These are phyloP conservation scores for Cariama cristata DNA, from an alignment of 2,113 vertebrate species.

Conservation along the genomic window DNA sequence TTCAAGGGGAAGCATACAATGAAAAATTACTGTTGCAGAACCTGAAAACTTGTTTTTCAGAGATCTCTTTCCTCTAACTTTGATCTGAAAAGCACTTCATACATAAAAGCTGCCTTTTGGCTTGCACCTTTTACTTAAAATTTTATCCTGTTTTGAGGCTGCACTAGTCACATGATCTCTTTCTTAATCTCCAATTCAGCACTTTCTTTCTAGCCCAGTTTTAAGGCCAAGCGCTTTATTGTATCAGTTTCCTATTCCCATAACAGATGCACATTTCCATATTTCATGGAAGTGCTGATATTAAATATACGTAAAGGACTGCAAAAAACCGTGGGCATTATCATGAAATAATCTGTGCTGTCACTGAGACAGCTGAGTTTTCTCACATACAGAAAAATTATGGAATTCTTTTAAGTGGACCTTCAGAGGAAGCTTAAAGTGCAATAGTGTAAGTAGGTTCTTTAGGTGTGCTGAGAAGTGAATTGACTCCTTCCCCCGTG, in stretches of 20 bases:
- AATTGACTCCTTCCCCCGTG: background rate
- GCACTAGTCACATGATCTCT: background rate
- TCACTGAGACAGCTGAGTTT: background rate
- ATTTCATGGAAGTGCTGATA: background rate
- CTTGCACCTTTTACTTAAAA: background rate
- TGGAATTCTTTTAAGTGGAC: background rate
- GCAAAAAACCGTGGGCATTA: background rate
- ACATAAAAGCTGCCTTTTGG: background rate
- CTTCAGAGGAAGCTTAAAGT: background rate
- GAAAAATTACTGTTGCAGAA: background rate
- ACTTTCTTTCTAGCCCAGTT: background rate
- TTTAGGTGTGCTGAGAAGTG: background rate
- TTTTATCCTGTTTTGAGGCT: background rate
- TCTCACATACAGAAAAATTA: background rate
- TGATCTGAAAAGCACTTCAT: background rate
- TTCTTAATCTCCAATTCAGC: background rate
- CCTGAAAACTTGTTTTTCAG: background rate
- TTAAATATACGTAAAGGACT: background rate
- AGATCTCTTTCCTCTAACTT: background rate
- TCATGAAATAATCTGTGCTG: background rate
- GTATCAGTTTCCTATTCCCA: background rate
- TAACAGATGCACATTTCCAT: background rate
- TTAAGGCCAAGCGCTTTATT: background rate
- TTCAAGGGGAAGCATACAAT: background rate
- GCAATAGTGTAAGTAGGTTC: background rate